phyloP scores from a whole-genome alignment of 1,140 invertebrate species.

The Bombus difficillimus region DNA sequence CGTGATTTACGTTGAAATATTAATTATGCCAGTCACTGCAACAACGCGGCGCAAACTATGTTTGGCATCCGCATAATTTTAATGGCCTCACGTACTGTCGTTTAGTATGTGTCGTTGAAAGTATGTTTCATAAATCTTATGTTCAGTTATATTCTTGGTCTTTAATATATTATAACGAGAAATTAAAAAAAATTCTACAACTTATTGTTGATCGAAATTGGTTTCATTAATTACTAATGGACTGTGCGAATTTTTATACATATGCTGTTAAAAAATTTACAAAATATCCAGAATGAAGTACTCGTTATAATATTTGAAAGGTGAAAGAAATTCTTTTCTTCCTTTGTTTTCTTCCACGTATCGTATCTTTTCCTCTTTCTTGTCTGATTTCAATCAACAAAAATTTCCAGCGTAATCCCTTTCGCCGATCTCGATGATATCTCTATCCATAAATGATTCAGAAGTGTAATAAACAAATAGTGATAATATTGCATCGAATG shows the following conservation, averaged over 20 bases:
- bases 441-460: not conserved
- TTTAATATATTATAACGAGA: not conserved
- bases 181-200: no score
- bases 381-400: not conserved
- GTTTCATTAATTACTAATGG: no score
- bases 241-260: not conserved
- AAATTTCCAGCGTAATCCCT: not conserved
- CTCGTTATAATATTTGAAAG: not conserved
- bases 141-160: not conserved
- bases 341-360: no score
- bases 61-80: not conserved
- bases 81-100: not conserved
- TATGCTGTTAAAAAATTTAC: no score
- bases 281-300: not conserved
- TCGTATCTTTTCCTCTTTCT: not conserved
- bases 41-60: not conserved
- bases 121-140: not conserved
- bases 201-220: no score
- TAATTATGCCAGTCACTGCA: not conserved
- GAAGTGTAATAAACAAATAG: no score
- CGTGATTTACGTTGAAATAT: constrained; percentile 8
- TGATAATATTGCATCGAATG: not conserved
- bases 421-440: no score
- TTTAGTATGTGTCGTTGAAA: not conserved
- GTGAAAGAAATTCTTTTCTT: not conserved